phyloP scores from a whole-genome alignment of 2,113 vertebrate species.

The Choloepus hoffmanni region DNA sequence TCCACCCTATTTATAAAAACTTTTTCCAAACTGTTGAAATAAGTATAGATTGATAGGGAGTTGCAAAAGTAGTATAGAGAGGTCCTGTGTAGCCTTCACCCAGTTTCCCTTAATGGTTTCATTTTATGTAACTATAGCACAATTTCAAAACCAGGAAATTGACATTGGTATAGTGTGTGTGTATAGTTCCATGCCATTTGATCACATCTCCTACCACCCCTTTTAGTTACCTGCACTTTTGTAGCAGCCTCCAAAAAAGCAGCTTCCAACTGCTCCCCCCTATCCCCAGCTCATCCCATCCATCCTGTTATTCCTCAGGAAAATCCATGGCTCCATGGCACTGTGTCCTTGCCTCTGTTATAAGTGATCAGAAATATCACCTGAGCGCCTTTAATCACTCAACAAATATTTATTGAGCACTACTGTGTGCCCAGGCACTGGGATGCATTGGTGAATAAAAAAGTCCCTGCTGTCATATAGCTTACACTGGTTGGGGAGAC shows the following conservation, averaged over 20 bases:
- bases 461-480: neutral
- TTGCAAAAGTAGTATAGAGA: slow-evolving; percentile 15
- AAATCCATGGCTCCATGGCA: neutral
- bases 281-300: neutral
- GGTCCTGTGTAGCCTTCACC: neutral
- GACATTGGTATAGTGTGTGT: neutral
- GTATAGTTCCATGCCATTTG: neutral
- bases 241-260: neutral
- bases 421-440: neutral
- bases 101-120: neutral
- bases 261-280: neutral
- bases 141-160: neutral
- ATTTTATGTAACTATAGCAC: neutral
- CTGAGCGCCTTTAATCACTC: neutral
- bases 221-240: neutral
- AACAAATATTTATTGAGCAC: slow-evolving; percentile 3
- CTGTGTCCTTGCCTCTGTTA: neutral
- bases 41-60: neutral
- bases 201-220: neutral
- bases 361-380: slow-evolving; percentile 27
- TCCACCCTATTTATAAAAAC: neutral
- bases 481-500: neutral
- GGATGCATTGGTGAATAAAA: neutral
- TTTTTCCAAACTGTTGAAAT: neutral
- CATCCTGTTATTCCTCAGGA: neutral